Percentiles rank a stretch among this genome's conserved stretches.
Conservation (phyloP, 1,140 invertebrate genomes). For the Pseudobourletiella spinata region DNA sequence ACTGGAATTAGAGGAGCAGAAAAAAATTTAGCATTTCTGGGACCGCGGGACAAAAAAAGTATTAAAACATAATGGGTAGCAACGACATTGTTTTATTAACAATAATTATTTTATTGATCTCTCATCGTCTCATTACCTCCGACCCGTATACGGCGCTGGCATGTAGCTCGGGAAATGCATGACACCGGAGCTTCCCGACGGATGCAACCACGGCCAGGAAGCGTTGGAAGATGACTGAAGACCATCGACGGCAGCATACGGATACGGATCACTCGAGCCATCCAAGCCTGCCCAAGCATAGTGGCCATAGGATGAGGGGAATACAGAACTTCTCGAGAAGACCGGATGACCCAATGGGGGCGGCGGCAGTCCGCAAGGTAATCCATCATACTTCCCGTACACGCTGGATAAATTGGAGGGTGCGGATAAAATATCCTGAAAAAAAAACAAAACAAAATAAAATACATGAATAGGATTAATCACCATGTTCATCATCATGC, state of each 20-base stretch:
- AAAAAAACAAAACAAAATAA: neutral
- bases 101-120: neutral
- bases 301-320: conserved; percentile 5
- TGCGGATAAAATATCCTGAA: conserved; percentile 10
- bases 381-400: conserved; percentile 15
- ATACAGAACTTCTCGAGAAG: conserved; percentile 6
- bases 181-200: conserved; percentile 8
- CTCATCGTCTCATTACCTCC: neutral
- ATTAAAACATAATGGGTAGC: too few species aligned
- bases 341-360: conserved; percentile 3
- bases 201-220: conserved; percentile 17
- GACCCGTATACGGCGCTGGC: neutral
- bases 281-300: conserved; percentile 12
- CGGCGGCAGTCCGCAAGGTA: conserved; percentile 2
- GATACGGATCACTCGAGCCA: neutral
- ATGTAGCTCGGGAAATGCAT: neutral
- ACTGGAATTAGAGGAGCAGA: neutral
- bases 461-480: neutral
- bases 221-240: neutral
- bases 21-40: neutral
- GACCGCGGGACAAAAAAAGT: too few species aligned
- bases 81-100: neutral
- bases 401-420: conserved; percentile 5
- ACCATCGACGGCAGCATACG: neutral
- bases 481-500: neutral